Percentiles rank a stretch among this genome's conserved stretches.
These are phyloP conservation scores for Threskiornis aethiopicus DNA, from an alignment of 2,797 vertebrate genomes.

Conservation along the genomic window DNA sequence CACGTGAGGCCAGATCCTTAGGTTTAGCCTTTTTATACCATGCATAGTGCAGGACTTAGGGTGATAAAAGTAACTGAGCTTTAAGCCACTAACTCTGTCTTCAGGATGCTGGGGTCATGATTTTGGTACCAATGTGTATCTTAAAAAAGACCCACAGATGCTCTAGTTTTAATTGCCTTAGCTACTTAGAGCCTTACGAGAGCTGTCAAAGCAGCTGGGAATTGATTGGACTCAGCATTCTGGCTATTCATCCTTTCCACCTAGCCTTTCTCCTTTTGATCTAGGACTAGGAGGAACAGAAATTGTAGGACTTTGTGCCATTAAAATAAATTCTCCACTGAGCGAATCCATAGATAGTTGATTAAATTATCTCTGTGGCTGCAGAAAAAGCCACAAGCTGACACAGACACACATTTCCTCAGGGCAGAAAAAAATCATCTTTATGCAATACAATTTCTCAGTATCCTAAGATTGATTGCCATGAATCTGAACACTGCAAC, in stretches of 20 bases:
- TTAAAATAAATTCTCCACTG: neutral
- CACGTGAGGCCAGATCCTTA: neutral
- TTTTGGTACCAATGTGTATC: neutral
- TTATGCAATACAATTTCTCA: neutral
- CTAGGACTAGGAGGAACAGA: neutral
- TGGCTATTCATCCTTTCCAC: neutral
- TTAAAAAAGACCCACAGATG: slow-evolving; percentile 7
- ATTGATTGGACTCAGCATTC: neutral
- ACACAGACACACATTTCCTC: neutral
- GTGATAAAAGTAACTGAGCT: neutral
- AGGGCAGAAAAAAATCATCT: neutral
- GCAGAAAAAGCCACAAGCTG: neutral
- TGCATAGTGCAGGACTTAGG: neutral
- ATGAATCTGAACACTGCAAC: neutral
- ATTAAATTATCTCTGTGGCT: slow-evolving; percentile 27
- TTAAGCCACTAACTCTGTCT: slow-evolving; percentile 20
- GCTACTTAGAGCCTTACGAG: slow-evolving; percentile 7
- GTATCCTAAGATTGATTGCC: neutral
- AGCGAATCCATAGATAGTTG: neutral
- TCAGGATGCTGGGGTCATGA: neutral
- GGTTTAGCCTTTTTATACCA: neutral
- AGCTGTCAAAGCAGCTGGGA: slow-evolving; percentile 27
- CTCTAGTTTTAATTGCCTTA: slow-evolving; percentile 36
- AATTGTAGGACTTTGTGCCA: neutral
- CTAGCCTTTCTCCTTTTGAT: neutral